Conservation (phyloP, 2,888 invertebrate species). For the Ctenicera cuprea region DNA sequence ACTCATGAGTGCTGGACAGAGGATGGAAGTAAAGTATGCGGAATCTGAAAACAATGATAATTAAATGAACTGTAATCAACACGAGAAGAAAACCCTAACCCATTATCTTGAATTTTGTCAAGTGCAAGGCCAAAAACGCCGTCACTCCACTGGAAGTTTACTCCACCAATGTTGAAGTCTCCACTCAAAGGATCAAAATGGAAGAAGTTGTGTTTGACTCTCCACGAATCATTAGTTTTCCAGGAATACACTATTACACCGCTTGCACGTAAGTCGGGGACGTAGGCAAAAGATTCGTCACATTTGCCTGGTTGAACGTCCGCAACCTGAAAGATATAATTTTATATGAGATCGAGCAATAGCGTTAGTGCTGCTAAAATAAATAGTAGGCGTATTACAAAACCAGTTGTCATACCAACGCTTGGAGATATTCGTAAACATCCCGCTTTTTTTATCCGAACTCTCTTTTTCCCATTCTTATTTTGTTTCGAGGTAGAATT, state of each 20-base stretch:
- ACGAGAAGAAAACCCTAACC: conserved; percentile 66
- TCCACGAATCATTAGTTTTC: conserved; percentile 84
- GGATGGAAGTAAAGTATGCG: conserved; percentile 89
- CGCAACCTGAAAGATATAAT: conserved; percentile 76
- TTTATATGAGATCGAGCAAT: neutral
- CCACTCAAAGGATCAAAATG: conserved; percentile 88
- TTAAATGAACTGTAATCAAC: conserved; percentile 12
- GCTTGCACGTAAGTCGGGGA: conserved; percentile 86
- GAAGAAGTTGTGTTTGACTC: conserved; percentile 88
- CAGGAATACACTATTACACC: conserved; percentile 87
- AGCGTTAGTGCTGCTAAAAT: no score
- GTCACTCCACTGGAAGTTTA: conserved; percentile 91
- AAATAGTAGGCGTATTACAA: no score
- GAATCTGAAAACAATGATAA: conserved; percentile 71
- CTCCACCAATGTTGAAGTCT: conserved; percentile 84
- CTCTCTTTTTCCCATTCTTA: no score
- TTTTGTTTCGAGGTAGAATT: no score
- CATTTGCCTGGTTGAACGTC: conserved; percentile 83
- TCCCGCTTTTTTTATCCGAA: no score
- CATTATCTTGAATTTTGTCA: conserved; percentile 74
- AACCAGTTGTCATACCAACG: no score
- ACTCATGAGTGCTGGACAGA: conserved; percentile 87
- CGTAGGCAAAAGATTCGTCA: conserved; percentile 84
- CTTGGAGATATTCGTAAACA: no score
- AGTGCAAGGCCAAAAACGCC: conserved; percentile 86